Base-by-base conservation (phyloP, 2,113 vertebrate genomes). In the Dicaeum eximium region DNA sequence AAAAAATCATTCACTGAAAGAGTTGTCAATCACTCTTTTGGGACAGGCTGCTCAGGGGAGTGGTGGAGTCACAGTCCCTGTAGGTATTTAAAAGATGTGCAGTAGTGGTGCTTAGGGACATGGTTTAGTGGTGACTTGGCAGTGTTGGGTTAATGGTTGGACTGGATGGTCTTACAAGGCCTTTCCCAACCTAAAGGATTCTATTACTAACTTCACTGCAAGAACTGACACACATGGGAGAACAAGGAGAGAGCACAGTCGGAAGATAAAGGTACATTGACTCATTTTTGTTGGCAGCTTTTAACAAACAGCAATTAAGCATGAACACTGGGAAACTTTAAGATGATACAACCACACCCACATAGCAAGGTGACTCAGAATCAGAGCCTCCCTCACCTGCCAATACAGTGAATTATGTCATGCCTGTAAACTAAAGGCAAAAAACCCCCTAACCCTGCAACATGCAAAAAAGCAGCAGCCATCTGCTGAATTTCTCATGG, bases 271-370 rank as follows among this genome's bases (percentile, higher is more conserved):
- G 61, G 69, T 54, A 57, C 48, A 27, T 11, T 89, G 94, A 93
- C 77, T 97, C 92, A 89, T 77, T 93, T 85, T 45, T 89, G 40
- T 78, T 92, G 86, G 94, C 91, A 91, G 80, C 83, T 82, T 89
- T 72, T 38, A 79, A 84, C 94, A 89, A 96, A 96, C 65, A 95
- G 6, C 45, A 95, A 91, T 95, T 96, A 92, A 95, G 37, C 35
- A 72, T 4, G 2, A 93, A 60, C 64, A 84, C 80, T 83, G 82
- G 71, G 92, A 97, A 96, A 93, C 56, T 66, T 95, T 60, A 71
- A 53, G 64, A 94, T 86, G 91, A 86, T 72, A 71, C 70, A 92
- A 92, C 93, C 94, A 86, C 94, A 96, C 96, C 94, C 86, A 84
- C 77, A 81, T 1, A 37, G 73, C 45, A 75, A 89, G 58, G 73